Evolutionary conservation across 1,140 invertebrate species (phyloP).

Genomic region (Tetramorium parvispinum): DNA sequence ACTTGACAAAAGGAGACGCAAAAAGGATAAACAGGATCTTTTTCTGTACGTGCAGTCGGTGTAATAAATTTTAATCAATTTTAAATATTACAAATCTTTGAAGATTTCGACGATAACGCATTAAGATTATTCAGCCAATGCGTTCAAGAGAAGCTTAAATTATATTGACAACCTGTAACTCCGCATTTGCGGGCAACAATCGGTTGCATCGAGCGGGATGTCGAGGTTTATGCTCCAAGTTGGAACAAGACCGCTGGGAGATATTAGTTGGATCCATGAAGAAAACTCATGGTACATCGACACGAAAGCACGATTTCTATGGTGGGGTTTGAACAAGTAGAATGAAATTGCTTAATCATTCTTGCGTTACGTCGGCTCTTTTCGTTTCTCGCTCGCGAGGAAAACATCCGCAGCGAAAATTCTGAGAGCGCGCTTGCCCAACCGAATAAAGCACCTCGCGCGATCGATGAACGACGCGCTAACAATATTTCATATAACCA

Average conservation of each 20-base stretch:
- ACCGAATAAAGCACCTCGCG: conserved; percentile 31
- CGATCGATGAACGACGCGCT: conserved; percentile 52
- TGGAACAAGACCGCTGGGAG: conserved; percentile 30
- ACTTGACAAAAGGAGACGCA: not conserved
- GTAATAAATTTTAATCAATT: not conserved
- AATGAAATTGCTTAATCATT: conserved; percentile 60
- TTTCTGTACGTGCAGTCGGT: not conserved
- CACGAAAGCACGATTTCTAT: conserved; percentile 30
- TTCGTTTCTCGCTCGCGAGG: conserved; percentile 2
- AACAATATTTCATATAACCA: conserved; percentile 57
- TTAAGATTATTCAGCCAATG: not conserved
- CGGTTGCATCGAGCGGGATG: conserved; percentile 4
- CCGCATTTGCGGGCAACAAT: conserved; percentile 9
- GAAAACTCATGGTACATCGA: conserved; percentile 22
- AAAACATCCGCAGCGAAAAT: conserved; percentile 41
- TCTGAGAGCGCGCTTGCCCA: conserved; percentile 31
- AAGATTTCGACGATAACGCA: not conserved
- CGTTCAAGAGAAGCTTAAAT: not conserved
- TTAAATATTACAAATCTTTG: not conserved
- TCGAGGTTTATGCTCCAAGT: not conserved
- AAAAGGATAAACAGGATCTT: not conserved
- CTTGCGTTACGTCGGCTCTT: conserved; percentile 36
- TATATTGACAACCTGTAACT: conserved; percentile 14
- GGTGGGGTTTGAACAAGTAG: not conserved
- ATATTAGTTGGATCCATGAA: conserved; percentile 30